Conservation (phyloP, 2,888 invertebrate genomes). For the Osmoderma eremita region DNA sequence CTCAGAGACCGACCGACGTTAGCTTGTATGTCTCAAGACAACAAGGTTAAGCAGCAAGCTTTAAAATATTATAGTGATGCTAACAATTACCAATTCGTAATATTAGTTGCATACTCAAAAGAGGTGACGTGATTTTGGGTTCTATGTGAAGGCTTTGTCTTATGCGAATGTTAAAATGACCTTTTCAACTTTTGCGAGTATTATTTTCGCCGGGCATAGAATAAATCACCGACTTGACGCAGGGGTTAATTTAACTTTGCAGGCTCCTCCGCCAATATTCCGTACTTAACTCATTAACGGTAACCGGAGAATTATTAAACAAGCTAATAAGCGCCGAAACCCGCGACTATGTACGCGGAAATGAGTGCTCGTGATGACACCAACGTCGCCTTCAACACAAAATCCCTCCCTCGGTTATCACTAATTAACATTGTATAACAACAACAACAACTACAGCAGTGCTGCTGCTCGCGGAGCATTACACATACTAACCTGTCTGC, state of each 20-base stretch:
- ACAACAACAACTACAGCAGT: background rate
- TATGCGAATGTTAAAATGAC: too few species aligned
- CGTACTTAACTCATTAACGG: background rate
- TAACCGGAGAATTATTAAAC: background rate
- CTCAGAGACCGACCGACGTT: too few species aligned
- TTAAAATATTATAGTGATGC: too few species aligned
- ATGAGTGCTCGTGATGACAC: background rate
- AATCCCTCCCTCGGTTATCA: background rate
- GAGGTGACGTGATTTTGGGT: too few species aligned
- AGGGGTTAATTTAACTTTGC: background rate
- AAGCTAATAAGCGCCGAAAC: background rate
- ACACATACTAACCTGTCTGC: constrained; percentile 41
- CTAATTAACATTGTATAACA: constrained; percentile 20
- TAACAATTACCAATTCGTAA: too few species aligned
- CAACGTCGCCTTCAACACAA: background rate
- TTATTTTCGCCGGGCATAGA: too few species aligned
- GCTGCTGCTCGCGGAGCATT: background rate
- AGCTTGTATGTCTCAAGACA: too few species aligned
- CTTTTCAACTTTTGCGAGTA: too few species aligned
- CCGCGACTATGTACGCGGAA: background rate
- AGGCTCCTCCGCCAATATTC: constrained; percentile 7
- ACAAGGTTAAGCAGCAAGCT: too few species aligned
- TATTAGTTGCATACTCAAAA: too few species aligned
- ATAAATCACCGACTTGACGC: too few species aligned
- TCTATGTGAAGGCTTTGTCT: too few species aligned